Conservation (phyloP, 2,888 invertebrate genomes). For the Conomelus anceps region DNA sequence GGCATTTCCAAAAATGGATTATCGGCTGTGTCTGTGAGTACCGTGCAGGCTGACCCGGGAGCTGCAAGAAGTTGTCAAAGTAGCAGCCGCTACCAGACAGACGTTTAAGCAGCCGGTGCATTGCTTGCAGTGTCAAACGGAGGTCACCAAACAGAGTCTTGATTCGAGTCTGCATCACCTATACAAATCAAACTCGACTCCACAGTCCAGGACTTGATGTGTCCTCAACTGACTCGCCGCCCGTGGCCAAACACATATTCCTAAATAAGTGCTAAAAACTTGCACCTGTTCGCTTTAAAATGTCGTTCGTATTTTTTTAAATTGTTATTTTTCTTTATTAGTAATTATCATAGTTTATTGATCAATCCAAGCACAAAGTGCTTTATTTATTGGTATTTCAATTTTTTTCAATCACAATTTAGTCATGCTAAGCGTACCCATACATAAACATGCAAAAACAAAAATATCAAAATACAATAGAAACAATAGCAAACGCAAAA, state of each 20-base stretch:
- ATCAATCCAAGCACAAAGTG: not conserved
- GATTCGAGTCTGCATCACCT: not conserved
- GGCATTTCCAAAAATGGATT: not conserved
- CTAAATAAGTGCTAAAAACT: not conserved
- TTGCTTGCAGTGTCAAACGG: not conserved
- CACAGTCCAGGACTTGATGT: too few relatives aligned
- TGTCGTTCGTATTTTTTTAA: not conserved
- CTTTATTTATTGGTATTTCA: too few relatives aligned
- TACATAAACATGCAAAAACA: too few relatives aligned
- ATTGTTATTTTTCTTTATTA: not conserved
- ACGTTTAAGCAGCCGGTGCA: not conserved
- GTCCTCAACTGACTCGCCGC: too few relatives aligned
- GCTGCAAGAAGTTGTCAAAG: not conserved
- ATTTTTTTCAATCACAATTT: too few relatives aligned
- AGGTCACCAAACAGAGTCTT: not conserved
- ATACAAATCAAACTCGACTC: too few relatives aligned
- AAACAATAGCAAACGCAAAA: too few relatives aligned
- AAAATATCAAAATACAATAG: too few relatives aligned
- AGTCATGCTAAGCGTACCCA: too few relatives aligned
- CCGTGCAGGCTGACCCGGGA: not conserved
- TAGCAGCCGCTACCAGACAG: not conserved
- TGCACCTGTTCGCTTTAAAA: not conserved
- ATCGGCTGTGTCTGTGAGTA: too few relatives aligned
- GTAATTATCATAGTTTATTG: not conserved
- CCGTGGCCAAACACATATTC: not conserved